phyloP scores from a whole-genome alignment of 2,113 vertebrate genomes.

The Boulengeromyrus knoepffleri region DNA sequence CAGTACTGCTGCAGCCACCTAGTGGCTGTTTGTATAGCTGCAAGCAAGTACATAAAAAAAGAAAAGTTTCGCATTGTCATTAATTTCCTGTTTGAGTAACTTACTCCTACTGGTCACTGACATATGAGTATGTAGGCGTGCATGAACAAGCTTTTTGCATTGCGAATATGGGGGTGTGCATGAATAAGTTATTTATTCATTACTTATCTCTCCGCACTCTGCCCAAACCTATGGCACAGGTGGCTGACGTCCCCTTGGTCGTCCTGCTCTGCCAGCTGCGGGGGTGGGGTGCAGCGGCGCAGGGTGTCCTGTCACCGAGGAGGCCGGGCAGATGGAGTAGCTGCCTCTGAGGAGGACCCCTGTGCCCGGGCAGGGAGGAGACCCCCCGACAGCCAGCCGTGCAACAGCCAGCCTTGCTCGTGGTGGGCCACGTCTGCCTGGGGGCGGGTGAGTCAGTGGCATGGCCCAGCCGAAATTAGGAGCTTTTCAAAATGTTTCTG shows the following conservation, averaged over 20 bases:
- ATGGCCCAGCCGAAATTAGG: background rate
- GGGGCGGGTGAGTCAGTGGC: slow-evolving; percentile 68
- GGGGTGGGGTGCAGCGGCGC: slow-evolving; percentile 75
- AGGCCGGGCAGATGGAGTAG: slow-evolving; percentile 54
- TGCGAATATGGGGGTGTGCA: background rate
- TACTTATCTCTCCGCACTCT: background rate
- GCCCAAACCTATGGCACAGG: slow-evolving; percentile 42
- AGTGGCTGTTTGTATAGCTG: slow-evolving; percentile 7
- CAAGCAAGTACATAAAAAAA: background rate
- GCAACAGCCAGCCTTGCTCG: slow-evolving; percentile 71
- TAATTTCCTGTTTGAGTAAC: background rate
- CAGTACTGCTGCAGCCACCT: background rate
- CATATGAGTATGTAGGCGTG: background rate
- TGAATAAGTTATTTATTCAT: background rate
- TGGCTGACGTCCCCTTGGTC: slow-evolving; percentile 87
- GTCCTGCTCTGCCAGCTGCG: slow-evolving; percentile 73
- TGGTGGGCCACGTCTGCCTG: slow-evolving; percentile 74
- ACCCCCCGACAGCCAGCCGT: slow-evolving; percentile 69
- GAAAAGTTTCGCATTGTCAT: background rate
- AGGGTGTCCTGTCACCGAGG: slow-evolving; percentile 70
- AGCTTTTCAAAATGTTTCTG: background rate
- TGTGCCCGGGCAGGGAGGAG: slow-evolving; percentile 61
- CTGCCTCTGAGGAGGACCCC: slow-evolving; percentile 47
- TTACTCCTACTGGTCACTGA: background rate
- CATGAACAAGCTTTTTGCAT: background rate